Evolutionary conservation across 2,888 invertebrate species (phyloP).

Genomic region (Parnassius glacialis): DNA sequence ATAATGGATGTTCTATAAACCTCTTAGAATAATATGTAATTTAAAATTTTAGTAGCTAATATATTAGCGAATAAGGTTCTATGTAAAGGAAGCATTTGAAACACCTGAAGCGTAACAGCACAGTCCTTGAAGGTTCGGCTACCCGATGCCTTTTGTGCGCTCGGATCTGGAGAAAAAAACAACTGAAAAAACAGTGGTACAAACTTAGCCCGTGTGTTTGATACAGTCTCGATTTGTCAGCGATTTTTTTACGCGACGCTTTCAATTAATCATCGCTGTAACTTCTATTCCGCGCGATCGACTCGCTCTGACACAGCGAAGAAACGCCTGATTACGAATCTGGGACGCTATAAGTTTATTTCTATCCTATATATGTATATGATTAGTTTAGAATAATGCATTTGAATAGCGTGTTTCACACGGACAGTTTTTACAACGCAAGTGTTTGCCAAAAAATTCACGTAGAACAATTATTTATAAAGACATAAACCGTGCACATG

Average conservation of each 20-base stretch:
- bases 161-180: conserved; percentile 45
- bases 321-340: conserved; percentile 47
- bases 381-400: conserved; percentile 32
- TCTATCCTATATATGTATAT: conserved; percentile 19
- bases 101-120: conserved; percentile 64
- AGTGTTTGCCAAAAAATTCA: conserved; percentile 19
- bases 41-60: neutral
- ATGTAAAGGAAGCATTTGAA: conserved; percentile 33
- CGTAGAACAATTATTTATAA: conserved; percentile 52
- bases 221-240: conserved; percentile 68
- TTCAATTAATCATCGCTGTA: conserved; percentile 65
- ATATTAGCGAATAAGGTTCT: conserved; percentile 29
- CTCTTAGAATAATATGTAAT: neutral
- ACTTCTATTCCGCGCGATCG: conserved; percentile 44
- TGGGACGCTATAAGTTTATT: conserved; percentile 36
- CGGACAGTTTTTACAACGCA: conserved; percentile 8
- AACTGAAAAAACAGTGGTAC: conserved; percentile 49
- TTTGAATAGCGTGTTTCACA: conserved; percentile 28
- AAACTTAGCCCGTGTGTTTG: conserved; percentile 50
- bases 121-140: conserved; percentile 72
- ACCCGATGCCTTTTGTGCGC: conserved; percentile 64
- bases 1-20: neutral
- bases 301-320: conserved; percentile 49
- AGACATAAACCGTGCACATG: conserved; percentile 58
- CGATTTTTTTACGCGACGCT: conserved; percentile 56